Percentiles rank a stretch among this genome's conserved stretches.
phyloP scores from a whole-genome alignment of 1,140 invertebrate genomes.

The Brachionus plicatilis region DNA sequence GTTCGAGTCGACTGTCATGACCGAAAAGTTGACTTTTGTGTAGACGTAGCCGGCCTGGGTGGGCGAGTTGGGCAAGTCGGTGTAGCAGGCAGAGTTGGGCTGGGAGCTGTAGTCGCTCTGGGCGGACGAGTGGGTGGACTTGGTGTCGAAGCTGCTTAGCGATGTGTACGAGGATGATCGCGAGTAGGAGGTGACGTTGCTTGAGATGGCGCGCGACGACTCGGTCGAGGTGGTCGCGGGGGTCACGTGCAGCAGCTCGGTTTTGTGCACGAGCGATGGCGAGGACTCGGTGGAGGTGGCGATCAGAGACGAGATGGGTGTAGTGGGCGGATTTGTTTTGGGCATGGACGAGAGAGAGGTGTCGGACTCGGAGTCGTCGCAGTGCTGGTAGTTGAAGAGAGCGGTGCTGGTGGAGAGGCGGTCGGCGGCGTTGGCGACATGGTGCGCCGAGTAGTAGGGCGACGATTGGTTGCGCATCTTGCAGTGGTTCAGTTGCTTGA shows the following conservation, averaged over 20 bases:
- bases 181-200: neutral
- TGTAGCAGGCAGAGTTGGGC: neutral
- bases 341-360: neutral
- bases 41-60: neutral
- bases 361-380: neutral
- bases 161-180: neutral
- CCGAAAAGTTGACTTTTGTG: neutral
- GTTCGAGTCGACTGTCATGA: neutral
- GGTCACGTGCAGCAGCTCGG: neutral
- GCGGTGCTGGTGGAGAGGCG: neutral
- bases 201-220: neutral
- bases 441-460: neutral
- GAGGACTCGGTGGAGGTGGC: constrained; percentile 3
- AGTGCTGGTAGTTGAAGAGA: constrained; percentile 10
- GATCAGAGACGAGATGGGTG: neutral
- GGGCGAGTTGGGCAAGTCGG: neutral
- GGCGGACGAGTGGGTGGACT: neutral
- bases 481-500: neutral
- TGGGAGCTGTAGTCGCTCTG: neutral
- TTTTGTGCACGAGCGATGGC: neutral
- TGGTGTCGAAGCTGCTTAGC: neutral
- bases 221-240: neutral
- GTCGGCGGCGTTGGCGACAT: neutral
- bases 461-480: neutral
- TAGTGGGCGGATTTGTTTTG: neutral